Percentiles rank a stretch among this genome's conserved stretches.
Conservation (phyloP, 2,113 vertebrate species). For the Dissostichus mawsoni region DNA sequence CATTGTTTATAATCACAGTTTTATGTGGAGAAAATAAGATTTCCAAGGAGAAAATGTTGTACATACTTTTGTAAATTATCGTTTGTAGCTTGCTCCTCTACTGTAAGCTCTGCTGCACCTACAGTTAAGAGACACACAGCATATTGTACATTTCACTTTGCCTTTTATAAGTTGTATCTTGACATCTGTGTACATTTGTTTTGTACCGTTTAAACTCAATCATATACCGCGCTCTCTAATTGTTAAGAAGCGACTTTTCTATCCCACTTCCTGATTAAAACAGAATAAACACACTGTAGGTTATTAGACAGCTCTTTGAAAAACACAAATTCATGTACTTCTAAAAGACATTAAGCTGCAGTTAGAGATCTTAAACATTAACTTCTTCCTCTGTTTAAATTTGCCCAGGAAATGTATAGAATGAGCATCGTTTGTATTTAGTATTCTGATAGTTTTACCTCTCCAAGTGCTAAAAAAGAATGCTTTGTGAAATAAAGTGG, state of each 20-base stretch:
- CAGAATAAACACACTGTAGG: slow-evolving; percentile 27
- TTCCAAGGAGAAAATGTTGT: slow-evolving; percentile 45
- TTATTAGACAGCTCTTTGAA: background rate
- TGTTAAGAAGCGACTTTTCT: background rate
- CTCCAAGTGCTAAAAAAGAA: background rate
- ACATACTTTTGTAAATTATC: slow-evolving; percentile 62
- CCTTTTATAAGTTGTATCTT: slow-evolving; percentile 20
- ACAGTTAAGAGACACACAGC: background rate
- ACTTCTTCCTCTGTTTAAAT: background rate
- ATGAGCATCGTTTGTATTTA: background rate
- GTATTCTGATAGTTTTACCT: background rate
- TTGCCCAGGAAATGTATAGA: background rate
- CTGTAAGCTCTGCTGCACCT: background rate
- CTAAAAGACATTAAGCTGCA: background rate
- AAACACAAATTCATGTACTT: background rate
- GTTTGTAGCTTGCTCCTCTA: slow-evolving; percentile 20
- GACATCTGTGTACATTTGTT: slow-evolving; percentile 13
- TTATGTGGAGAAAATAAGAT: slow-evolving; percentile 19
- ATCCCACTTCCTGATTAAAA: background rate
- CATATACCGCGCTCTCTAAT: background rate
- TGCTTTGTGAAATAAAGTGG: background rate
- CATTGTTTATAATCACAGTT: slow-evolving; percentile 10
- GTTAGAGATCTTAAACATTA: too few relatives aligned
- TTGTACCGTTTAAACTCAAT: slow-evolving; percentile 18
- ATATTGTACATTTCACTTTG: slow-evolving; percentile 51